Base-by-base conservation (phyloP, 2,888 invertebrate species). In the Caenorhabditis sp. region DNA sequence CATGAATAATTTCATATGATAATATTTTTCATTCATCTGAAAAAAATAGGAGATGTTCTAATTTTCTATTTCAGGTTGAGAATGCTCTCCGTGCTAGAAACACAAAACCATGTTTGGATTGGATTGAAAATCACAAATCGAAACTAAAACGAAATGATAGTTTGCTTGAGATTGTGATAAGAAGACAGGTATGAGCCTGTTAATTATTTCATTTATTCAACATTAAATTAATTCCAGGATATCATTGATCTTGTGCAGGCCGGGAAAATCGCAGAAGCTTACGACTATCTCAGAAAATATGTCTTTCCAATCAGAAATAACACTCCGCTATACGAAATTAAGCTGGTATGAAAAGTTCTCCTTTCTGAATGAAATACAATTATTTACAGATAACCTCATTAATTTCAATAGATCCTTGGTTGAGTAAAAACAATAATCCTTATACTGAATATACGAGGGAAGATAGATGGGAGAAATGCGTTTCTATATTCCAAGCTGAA, bases 121-220 rank as follows among this genome's bases (percentile, higher is more conserved):
- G 90, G 90, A 89, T 89, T 79, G 81, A 87, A 67, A 89, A 89
- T 59, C 90, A 90, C 81, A 88, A 88, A 54, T 89, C 89, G n/a
- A 89, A 89, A 74, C 85, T 90, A 63, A 72, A 80, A 25, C 77
- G 82, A 26, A 63, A 87, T 27, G 84, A 89, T 87, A 96, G 96
- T 63, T 94, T 92, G 65, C 93, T 99, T 91, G 99, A 99, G 89
- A 95, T 97, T 88, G 95, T 95, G 89, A 91, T 97, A 71, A 91
- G 95, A 50, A 88, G 89, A 74, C 85, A 76, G 54, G 69, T 69
- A 14, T n/a, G n/a, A n/a, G n/a, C n/a, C n/a, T n/a, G n/a, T n/a
- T n/a, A n/a, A n/a, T n/a, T n/a, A n/a, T n/a, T n/a, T n/a, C n/a
- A n/a, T n/a, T n/a, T n/a, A n/a, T n/a, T n/a, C n/a, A n/a, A n/a